A percentile compares a stretch with the other conserved stretches of the same genome.
phyloP scores from a whole-genome alignment of 2,113 vertebrate species.

The Saiga tatarica region DNA sequence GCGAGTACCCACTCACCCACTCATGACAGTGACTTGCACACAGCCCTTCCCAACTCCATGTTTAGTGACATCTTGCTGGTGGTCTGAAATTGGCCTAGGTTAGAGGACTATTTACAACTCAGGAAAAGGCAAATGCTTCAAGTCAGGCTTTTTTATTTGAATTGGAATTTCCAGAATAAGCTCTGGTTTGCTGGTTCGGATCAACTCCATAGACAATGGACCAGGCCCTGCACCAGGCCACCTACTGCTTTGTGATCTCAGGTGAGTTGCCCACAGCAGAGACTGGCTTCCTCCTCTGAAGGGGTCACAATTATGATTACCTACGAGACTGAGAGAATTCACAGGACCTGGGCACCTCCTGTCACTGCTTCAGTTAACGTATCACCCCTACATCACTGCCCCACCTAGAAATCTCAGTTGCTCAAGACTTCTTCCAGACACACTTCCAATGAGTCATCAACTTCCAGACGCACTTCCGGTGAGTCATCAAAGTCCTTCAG shows the following conservation, averaged over 20 bases:
- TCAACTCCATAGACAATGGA: not conserved
- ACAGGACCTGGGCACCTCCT: not conserved
- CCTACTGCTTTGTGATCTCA: not conserved
- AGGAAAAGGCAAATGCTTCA: not conserved
- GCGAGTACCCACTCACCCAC: not conserved
- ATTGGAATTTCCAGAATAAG: not conserved
- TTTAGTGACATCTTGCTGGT: not conserved
- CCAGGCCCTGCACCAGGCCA: not conserved
- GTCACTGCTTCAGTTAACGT: not conserved
- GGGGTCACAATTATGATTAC: not conserved
- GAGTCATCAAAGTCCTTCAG: not conserved
- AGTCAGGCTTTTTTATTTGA: not conserved
- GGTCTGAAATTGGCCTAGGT: not conserved
- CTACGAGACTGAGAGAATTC: not conserved
- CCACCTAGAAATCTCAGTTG: not conserved
- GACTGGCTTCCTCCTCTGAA: not conserved
- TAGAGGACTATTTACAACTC: not conserved
- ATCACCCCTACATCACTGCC: not conserved
- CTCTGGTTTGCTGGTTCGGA: not conserved
- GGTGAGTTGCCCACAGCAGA: not conserved
- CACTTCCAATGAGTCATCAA: not conserved
- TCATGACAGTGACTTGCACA: rapidly evolving
- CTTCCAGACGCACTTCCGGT: not conserved
- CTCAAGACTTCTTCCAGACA: not conserved
- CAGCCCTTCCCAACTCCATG: not conserved